These are phyloP conservation scores for Chrysopilus asiliformis DNA, from an alignment of 2,888 invertebrate genomes.

Conservation along the genomic window DNA sequence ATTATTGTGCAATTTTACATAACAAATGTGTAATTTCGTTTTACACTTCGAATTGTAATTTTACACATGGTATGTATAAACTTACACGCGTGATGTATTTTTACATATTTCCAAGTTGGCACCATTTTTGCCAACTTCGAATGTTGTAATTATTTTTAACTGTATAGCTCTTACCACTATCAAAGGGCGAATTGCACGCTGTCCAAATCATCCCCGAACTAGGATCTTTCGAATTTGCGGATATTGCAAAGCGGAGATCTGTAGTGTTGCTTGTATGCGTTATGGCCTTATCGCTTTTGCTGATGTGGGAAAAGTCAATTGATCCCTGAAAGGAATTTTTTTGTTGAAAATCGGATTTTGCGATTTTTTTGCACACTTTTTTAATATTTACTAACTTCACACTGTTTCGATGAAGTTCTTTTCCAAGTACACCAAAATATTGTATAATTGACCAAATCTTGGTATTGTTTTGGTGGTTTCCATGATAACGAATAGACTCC, in stretches of 20 bases:
- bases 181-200: conserved; percentile 39
- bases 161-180: too few relatives aligned
- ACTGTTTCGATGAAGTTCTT: conserved; percentile 44
- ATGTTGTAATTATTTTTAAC: too few relatives aligned
- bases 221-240: conserved; percentile 52
- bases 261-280: conserved; percentile 37
- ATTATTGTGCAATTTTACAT: too few relatives aligned
- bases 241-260: conserved; percentile 59
- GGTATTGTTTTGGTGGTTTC: conserved; percentile 41
- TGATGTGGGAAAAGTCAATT: conserved; percentile 45
- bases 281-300: conserved; percentile 22
- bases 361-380: too few relatives aligned
- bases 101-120: too few relatives aligned
- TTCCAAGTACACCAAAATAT: conserved; percentile 63
- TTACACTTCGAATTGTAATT: too few relatives aligned
- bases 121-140: too few relatives aligned
- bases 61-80: too few relatives aligned
- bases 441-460: conserved; percentile 53
- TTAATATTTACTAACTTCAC: conserved; percentile 39
- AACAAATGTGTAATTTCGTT: too few relatives aligned
- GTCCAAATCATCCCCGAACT: conserved; percentile 83
- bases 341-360: too few relatives aligned
- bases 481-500: conserved; percentile 63
- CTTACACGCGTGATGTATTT: too few relatives aligned
- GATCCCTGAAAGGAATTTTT: conserved; percentile 41